Conservation (phyloP, 2,113 vertebrate species). For the Hemiprocne comata region DNA sequence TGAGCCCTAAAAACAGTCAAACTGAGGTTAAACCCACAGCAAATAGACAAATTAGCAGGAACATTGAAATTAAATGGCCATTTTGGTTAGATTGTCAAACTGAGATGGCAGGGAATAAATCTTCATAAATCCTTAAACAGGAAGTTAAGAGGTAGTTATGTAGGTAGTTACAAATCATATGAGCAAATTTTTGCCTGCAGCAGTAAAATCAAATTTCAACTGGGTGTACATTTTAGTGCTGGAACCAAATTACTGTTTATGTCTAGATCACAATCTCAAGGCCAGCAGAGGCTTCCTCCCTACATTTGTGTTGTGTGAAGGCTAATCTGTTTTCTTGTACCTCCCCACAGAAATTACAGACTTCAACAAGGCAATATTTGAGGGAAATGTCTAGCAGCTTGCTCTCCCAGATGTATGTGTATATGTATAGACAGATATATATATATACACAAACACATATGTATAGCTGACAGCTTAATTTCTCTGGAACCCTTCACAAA, state of each 20-base stretch:
- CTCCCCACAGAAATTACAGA: background rate
- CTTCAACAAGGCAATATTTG: background rate
- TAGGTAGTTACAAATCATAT: constrained; percentile 15
- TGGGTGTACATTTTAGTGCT: background rate
- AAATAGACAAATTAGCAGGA: constrained; percentile 32
- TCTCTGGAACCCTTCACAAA: background rate
- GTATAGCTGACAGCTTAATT: background rate
- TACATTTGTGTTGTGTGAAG: background rate
- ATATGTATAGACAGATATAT: rapidly evolving
- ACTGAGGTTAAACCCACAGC: constrained; percentile 34
- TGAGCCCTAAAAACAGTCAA: constrained; percentile 1
- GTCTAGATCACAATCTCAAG: constrained; percentile 58
- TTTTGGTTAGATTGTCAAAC: constrained; percentile 39
- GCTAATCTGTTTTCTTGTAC: background rate
- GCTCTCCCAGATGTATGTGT: background rate
- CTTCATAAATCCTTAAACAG: constrained; percentile 42
- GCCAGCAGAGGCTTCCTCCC: background rate
- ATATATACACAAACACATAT: rapidly evolving
- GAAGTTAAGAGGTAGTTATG: constrained; percentile 13
- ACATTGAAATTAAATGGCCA: background rate
- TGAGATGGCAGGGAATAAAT: constrained; percentile 30
- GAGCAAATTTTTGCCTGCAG: constrained; percentile 37
- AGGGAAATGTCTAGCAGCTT: background rate
- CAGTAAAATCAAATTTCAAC: constrained; percentile 47
- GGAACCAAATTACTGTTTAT: constrained; percentile 56